These are phyloP conservation scores for Esox niger DNA, from an alignment of 2,113 vertebrate species.

Conservation along the genomic window DNA sequence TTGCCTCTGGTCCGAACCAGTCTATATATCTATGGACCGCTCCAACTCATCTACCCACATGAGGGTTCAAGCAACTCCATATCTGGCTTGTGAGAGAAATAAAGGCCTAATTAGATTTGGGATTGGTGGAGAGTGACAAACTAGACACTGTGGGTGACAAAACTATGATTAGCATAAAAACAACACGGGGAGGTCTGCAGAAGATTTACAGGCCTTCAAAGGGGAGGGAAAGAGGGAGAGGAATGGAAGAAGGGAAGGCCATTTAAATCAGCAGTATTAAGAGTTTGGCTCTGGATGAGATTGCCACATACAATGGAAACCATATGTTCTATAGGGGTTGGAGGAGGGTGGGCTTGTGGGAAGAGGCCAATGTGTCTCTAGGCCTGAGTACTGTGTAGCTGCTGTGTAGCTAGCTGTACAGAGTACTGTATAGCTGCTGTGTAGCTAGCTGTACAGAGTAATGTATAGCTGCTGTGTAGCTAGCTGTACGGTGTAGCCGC, in stretches of 20 bases:
- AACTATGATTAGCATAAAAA: constrained; percentile 9
- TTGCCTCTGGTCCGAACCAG: constrained; percentile 18
- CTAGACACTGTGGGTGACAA: constrained; percentile 20
- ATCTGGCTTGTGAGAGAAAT: not conserved
- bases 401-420: no score
- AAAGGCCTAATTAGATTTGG: constrained; percentile 7
- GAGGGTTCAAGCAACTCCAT: constrained; percentile 19
- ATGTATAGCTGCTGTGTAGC: no score
- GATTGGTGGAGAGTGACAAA: constrained; percentile 18
- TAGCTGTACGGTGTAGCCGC: no score
- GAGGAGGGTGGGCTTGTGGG: not conserved
- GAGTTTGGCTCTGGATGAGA: not conserved
- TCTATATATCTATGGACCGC: constrained; percentile 30
- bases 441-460: no score
- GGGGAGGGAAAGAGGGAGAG: not conserved
- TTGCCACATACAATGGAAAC: constrained; percentile 7
- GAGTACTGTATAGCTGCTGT: no score
- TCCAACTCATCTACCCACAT: not conserved
- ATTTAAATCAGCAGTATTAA: not conserved
- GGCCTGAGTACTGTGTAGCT: not conserved
- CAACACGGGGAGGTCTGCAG: not conserved
- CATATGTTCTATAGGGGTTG: constrained; percentile 6
- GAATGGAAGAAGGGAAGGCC: not conserved
- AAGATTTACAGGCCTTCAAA: not conserved
- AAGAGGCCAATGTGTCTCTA: not conserved